Base-by-base conservation (phyloP, 1,140 invertebrate species). In the Polypedilum vanderplanki region DNA sequence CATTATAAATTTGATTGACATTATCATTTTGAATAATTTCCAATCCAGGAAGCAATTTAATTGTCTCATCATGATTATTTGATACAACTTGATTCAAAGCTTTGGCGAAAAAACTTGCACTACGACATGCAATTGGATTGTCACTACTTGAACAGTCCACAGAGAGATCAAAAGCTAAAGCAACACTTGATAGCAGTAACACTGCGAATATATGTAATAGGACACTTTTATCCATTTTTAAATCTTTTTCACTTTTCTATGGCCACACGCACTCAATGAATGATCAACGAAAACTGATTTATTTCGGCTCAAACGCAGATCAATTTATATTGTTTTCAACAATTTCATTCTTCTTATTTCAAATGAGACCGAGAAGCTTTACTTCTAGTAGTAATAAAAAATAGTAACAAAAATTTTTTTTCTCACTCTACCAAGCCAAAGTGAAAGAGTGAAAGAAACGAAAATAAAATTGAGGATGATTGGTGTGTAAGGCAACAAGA, bases 11-110 rank as follows among this genome's bases (percentile, higher is more conserved):
- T 9, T 7, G 17, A 18, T 70, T 20, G 20, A 57, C 40, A 57
- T 79, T 79, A 5, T 70, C 65, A 20, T 70, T 70, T 18, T 70
- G 65, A 20, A 82, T 80, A 76, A 82, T 81, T 75, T 82, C 81
- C 5, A 82, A 74, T 8, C 81, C 81, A 17, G 77, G 79, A 15
- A 82, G 75, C 24, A 82, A 77, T 5, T 80, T 77, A 73, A 82
- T 33, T 3, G 81, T 80, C 64, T 79, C 78, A 3, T 81, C 78
- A 10, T 77, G 79, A 0, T 74, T 41, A 20, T 74, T 74, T 17
- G n/a, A 17, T 33, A 73, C 24, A 33, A 74, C 74, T 20, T 70
- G 46, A 9, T 80, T 75, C 33, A 82, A 74, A 65, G 78, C 77
- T 76, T 80, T 82, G 3, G 77, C 76, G 73, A 82, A 15, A 10